Evolutionary conservation across 2,888 invertebrate genomes (phyloP).

Genomic region (Aleiodes leptofemur): DNA sequence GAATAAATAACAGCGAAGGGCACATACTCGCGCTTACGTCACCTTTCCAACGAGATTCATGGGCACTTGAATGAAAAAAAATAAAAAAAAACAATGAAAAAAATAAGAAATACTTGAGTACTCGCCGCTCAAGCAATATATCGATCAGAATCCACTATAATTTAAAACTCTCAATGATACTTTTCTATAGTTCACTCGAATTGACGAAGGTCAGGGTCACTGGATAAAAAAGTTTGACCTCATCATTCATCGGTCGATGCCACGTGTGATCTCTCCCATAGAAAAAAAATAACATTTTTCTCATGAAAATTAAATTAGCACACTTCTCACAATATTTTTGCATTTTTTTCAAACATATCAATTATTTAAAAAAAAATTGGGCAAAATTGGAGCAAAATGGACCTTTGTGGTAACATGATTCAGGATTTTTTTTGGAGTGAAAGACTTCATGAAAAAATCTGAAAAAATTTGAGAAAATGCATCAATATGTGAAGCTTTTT

Average conservation of each 20-base stretch:
- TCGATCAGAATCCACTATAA: slow-evolving; percentile 2
- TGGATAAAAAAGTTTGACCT: slow-evolving; percentile 8
- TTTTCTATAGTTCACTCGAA: slow-evolving; percentile 20
- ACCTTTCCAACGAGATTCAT: not conserved
- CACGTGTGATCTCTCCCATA: not conserved
- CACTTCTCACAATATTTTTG: too few species aligned
- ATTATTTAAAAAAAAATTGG: too few species aligned
- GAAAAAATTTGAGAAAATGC: too few species aligned
- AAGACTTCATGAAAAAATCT: too few species aligned
- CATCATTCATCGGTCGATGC: slow-evolving; percentile 16
- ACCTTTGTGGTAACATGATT: too few species aligned
- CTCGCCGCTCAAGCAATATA: not conserved
- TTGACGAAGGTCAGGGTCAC: not conserved
- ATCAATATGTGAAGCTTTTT: too few species aligned
- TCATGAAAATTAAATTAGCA: too few species aligned
- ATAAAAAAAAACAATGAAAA: not conserved
- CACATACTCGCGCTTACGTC: not conserved
- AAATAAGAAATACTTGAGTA: too few species aligned
- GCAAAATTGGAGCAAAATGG: too few species aligned
- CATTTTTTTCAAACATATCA: too few species aligned
- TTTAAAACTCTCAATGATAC: slow-evolving; percentile 5
- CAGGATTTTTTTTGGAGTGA: too few species aligned
- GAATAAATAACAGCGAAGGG: slow-evolving; percentile 7
- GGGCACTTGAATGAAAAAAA: not conserved
- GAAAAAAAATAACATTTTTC: too few species aligned